A percentile compares a stretch with the other conserved stretches of the same genome.
Evolutionary conservation across 2,113 vertebrate species (phyloP).

Genomic region (Saguinus imperator): DNA sequence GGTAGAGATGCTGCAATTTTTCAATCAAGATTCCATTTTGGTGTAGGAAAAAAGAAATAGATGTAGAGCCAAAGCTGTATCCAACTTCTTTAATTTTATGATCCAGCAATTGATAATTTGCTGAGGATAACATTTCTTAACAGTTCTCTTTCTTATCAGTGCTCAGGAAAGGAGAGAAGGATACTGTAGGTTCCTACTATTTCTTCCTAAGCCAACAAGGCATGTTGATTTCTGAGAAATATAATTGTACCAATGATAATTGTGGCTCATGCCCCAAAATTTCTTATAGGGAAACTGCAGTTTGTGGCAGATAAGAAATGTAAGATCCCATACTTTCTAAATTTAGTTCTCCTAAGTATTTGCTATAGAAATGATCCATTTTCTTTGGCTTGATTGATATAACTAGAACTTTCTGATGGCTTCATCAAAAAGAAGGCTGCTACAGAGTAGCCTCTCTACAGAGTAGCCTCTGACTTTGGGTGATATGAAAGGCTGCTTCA

Average conservation of each 20-base stretch:
- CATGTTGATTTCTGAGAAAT: neutral
- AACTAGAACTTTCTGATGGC: neutral
- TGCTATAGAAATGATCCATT: neutral
- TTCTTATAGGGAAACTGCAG: slow-evolving; percentile 5
- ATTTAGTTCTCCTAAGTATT: neutral
- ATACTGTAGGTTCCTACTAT: neutral
- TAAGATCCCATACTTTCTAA: neutral
- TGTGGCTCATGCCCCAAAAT: neutral
- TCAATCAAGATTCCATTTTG: slow-evolving; percentile 55
- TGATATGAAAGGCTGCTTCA: neutral
- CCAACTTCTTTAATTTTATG: slow-evolving; percentile 43
- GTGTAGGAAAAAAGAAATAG: slow-evolving; percentile 2
- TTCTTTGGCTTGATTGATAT: neutral
- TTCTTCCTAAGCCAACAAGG: neutral
- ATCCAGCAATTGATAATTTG: neutral
- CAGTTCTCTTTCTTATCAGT: neutral
- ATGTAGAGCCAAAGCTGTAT: slow-evolving; percentile 30
- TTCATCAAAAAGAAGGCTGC: neutral
- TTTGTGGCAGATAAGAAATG: neutral
- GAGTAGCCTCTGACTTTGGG: neutral
- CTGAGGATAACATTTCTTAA: slow-evolving; percentile 20
- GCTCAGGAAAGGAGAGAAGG: neutral
- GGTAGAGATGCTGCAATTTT: slow-evolving; percentile 58
- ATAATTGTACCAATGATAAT: neutral
- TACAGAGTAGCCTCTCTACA: neutral